Base-by-base conservation (phyloP, 2,113 vertebrate genomes). In the Nettapus auritus region DNA sequence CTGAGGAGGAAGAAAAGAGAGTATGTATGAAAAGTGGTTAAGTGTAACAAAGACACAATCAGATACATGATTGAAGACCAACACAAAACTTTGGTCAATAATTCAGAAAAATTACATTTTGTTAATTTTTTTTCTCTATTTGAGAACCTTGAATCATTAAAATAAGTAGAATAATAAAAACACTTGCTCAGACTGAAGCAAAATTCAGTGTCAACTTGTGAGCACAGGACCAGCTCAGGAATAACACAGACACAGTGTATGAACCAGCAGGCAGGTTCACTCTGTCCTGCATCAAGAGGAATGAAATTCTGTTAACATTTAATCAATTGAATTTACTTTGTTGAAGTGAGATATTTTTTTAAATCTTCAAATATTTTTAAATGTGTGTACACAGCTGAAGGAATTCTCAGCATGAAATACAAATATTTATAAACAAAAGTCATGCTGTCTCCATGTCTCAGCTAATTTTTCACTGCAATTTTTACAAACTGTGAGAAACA, bases 401-500 rank as follows among this genome's bases (percentile, higher is more conserved):
- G 59, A 87, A 90, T 73, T 90, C 90, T 69, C 83, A 85, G 92
- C 83, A 86, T 57, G 86, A 90, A 86, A 86, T 38, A 82, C 74
- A 93, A 93, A 90, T 93, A 92, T 95, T 92, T 92, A 90, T 73
- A 92, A 95, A 95, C 74, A 96, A 55, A 90, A 96, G 31, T 76
- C 77, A 87, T 33, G 77, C 53, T 90, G 69, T 82, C 66, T 80
- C 63, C 18, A 48, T 2, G 8, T 40, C 69, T 57, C 13, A 33
- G 77, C 56, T 87, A 14, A 73, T 93, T 90, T 97, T 92, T 92
- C 62, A 79, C 33, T 46, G 8, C 13, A 90, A 46, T 71, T 94
- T 91, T 69, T 79, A 84, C 19, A 84, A 92, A 88, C 56, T 19
- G 63, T 64, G 64, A 75, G 76, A 86, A 92, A 70, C 4, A 86